Percentiles rank a stretch among this genome's conserved stretches.
These are phyloP conservation scores for Entelurus aequoreus DNA, from an alignment of 2,113 vertebrate genomes.

Conservation along the genomic window DNA sequence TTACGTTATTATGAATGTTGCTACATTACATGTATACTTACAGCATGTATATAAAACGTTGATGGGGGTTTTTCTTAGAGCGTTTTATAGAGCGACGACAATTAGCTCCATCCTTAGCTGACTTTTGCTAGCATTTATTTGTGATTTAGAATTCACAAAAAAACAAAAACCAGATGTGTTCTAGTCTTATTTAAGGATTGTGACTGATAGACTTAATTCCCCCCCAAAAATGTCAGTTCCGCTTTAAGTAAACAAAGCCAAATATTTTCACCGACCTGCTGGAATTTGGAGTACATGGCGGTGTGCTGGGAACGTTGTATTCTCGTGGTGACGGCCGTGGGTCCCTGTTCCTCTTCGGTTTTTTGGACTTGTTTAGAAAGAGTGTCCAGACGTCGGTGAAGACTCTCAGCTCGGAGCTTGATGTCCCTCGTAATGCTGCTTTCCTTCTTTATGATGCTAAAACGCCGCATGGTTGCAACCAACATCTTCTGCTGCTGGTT, in stretches of 20 bases:
- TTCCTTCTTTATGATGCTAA: slow-evolving; percentile 92
- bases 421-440: slow-evolving; percentile 80
- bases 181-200: too few species aligned
- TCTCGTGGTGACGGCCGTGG: slow-evolving; percentile 69
- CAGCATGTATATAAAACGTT: too few species aligned
- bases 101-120: too few species aligned
- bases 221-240: too few species aligned
- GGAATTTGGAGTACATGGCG: slow-evolving; percentile 76
- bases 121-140: too few species aligned
- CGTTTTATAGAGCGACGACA: too few species aligned
- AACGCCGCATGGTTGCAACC: slow-evolving; percentile 85
- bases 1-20: too few species aligned
- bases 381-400: slow-evolving; percentile 75
- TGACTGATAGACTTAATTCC: too few species aligned
- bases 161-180: too few species aligned
- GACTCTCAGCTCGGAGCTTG: slow-evolving; percentile 81
- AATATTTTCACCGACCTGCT: slow-evolving; percentile 47
- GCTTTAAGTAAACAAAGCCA: not conserved
- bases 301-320: slow-evolving; percentile 80
- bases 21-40: too few species aligned
- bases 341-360: slow-evolving; percentile 73
- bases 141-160: too few species aligned
- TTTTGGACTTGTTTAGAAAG: slow-evolving; percentile 76
- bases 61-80: too few species aligned
- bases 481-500: slow-evolving; percentile 84